phyloP scores from a whole-genome alignment of 2,888 invertebrate genomes.

The Aleiodes alternator region DNA sequence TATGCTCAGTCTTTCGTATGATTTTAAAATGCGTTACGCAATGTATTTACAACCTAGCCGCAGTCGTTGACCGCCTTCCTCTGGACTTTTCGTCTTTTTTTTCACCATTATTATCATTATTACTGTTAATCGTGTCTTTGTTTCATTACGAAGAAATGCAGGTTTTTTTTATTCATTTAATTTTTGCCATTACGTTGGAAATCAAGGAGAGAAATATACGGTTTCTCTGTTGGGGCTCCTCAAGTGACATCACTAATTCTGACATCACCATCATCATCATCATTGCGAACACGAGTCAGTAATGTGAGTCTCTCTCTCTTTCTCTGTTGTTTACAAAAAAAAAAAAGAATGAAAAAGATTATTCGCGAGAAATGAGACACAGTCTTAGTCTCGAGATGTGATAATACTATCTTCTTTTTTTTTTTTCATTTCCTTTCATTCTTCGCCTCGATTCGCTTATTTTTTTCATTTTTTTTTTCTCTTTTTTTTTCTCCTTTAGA shows the following conservation, averaged over 20 bases:
- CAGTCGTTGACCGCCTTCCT: conserved; percentile 46
- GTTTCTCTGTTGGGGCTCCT: neutral
- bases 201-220: neutral
- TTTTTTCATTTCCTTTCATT: neutral
- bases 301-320: conserved; percentile 41
- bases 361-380: conserved; percentile 19
- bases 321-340: neutral
- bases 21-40: conserved; percentile 41
- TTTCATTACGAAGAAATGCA: conserved; percentile 19
- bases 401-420: conserved; percentile 12
- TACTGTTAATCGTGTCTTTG: neutral
- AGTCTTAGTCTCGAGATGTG: neutral
- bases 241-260: conserved; percentile 40
- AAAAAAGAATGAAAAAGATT: neutral
- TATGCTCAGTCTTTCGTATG: conserved; percentile 42
- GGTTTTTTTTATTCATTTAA: neutral
- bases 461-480: neutral
- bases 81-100: conserved; percentile 35
- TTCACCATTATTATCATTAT: neutral
- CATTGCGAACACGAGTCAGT: conserved; percentile 42
- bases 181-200: neutral
- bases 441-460: neutral
- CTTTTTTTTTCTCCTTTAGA: conserved; percentile 7
- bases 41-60: conserved; percentile 38
- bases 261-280: conserved; percentile 36